Conservation (phyloP, 2,888 invertebrate species). For the Cremastinae sp. region DNA sequence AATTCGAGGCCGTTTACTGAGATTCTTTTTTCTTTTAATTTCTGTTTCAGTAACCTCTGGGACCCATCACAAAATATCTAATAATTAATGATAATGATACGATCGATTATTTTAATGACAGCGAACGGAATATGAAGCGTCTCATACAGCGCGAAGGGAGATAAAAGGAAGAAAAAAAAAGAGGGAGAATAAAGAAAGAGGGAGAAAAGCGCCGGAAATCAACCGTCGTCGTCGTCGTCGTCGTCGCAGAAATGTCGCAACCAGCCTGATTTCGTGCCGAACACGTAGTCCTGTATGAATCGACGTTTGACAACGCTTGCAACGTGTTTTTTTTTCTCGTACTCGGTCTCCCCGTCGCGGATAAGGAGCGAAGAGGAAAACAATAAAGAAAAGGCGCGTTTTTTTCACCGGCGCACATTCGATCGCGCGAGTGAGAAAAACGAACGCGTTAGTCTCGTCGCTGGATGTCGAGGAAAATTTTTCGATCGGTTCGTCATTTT, state of each 20-base stretch:
- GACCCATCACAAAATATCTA: slow-evolving; percentile 79
- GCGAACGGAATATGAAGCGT: slow-evolving; percentile 59
- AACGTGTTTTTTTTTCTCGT: slow-evolving; percentile 49
- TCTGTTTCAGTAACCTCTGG: slow-evolving; percentile 80
- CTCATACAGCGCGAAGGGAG: slow-evolving; percentile 31
- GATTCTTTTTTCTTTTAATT: slow-evolving; percentile 59
- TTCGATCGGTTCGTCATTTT: slow-evolving; percentile 33
- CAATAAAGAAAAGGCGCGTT: slow-evolving; percentile 22
- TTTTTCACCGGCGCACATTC: slow-evolving; percentile 13
- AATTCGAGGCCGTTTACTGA: slow-evolving; percentile 10
- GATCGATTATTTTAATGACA: slow-evolving; percentile 66
- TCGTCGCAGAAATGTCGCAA: slow-evolving; percentile 40
- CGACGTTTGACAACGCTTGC: slow-evolving; percentile 41
- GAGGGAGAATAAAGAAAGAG: slow-evolving; percentile 45
- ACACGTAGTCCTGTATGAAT: slow-evolving; percentile 45
- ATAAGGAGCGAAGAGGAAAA: slow-evolving; percentile 1
- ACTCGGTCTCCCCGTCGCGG: slow-evolving; percentile 43
- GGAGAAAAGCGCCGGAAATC: slow-evolving; percentile 52
- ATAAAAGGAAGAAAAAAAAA: slow-evolving; percentile 51
- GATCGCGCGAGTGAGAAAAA: slow-evolving; percentile 9
- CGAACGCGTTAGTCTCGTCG: no score
- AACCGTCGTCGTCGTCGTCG: slow-evolving; percentile 53
- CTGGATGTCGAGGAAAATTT: background rate
- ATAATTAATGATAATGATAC: slow-evolving; percentile 77
- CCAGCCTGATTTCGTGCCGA: slow-evolving; percentile 31